Conservation (phyloP, 2,797 vertebrate species). For the Neosilurus mollespiculum region DNA sequence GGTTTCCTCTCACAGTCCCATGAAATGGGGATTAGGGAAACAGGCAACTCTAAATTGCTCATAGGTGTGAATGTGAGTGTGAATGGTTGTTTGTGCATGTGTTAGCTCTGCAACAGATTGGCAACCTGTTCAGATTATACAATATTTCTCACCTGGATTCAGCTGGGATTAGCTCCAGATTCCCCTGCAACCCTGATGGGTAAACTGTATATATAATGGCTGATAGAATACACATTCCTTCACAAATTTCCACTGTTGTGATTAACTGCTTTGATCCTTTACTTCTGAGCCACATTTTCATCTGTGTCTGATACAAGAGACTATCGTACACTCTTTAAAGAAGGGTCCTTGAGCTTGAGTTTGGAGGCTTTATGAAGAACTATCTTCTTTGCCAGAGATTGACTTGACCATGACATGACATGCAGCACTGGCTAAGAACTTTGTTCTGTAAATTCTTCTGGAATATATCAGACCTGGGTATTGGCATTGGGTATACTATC, state of each 20-base stretch:
- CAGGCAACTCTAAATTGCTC: too few relatives aligned
- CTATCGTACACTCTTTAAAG: not conserved
- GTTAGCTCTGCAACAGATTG: too few relatives aligned
- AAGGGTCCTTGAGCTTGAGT: not conserved
- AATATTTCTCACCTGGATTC: too few relatives aligned
- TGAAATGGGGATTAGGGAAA: too few relatives aligned
- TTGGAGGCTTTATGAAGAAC: not conserved
- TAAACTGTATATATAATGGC: too few relatives aligned
- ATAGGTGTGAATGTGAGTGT: too few relatives aligned
- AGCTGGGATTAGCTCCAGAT: too few relatives aligned
- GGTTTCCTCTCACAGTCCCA: too few relatives aligned
- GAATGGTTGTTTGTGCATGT: too few relatives aligned
- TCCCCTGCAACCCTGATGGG: too few relatives aligned
- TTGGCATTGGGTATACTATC: not conserved
- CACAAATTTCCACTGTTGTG: not conserved
- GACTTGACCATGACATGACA: not conserved
- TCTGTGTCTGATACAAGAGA: not conserved
- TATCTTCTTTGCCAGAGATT: not conserved
- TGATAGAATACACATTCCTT: too few relatives aligned
- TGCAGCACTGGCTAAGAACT: not conserved
- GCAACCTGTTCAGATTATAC: too few relatives aligned
- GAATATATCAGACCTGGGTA: not conserved
- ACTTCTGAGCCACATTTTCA: not conserved
- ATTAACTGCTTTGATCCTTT: not conserved
- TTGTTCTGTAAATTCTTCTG: not conserved